These are phyloP conservation scores for Leptopilina myrica DNA, from an alignment of 2,888 invertebrate species.

Conservation along the genomic window DNA sequence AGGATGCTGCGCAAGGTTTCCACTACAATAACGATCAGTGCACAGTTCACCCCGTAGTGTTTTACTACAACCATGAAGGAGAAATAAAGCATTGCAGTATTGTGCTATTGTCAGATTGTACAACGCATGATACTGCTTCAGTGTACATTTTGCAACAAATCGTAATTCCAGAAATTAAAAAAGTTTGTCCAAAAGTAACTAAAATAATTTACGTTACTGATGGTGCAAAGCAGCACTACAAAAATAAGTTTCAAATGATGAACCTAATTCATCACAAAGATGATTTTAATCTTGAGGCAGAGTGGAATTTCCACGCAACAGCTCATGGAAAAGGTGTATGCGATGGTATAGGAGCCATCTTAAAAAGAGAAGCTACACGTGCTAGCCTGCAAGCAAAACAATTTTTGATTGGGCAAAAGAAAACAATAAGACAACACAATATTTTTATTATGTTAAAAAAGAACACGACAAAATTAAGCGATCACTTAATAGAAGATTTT, in stretches of 20 bases:
- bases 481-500: too few species aligned
- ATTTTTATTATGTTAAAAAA: too few species aligned
- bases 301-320: conserved; percentile 38
- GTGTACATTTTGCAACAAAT: background rate
- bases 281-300: conserved; percentile 26
- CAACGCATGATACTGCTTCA: conserved; percentile 19
- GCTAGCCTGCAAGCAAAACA: conserved; percentile 36
- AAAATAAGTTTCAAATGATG: conserved; percentile 12
- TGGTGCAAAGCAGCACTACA: conserved; percentile 40
- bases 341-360: conserved; percentile 51
- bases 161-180: background rate
- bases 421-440: background rate
- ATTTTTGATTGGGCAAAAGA: conserved; percentile 5
- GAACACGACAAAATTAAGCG: too few species aligned
- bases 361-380: conserved; percentile 44
- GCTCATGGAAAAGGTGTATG: conserved; percentile 51
- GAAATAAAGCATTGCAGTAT: conserved; percentile 13
- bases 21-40: background rate
- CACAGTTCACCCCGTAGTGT: background rate
- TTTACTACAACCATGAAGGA: background rate
- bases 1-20: conserved; percentile 39
- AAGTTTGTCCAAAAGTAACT: background rate
- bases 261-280: conserved; percentile 33
- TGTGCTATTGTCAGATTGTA: conserved; percentile 28
- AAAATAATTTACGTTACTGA: background rate